A percentile compares a stretch with the other conserved stretches of the same genome.
These are phyloP conservation scores for Volucella bombylans DNA, from an alignment of 2,888 invertebrate genomes.

Conservation along the genomic window DNA sequence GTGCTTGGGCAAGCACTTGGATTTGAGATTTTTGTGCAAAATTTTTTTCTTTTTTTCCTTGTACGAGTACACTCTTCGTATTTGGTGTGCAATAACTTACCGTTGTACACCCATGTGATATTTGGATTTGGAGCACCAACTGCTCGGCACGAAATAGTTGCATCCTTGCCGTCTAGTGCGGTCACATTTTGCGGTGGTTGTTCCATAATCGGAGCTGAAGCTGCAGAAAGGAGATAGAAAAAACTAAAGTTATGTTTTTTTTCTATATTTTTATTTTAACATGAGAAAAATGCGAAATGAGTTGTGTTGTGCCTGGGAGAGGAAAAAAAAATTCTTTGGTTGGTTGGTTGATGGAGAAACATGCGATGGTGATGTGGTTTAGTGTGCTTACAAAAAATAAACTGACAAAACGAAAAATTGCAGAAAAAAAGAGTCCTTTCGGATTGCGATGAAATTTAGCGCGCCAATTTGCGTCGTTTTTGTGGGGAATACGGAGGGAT, in stretches of 20 bases:
- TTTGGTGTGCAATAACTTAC: conserved; percentile 84
- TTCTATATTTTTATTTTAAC: too few relatives aligned
- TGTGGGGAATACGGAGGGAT: conserved; percentile 39
- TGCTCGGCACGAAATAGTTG: conserved; percentile 92
- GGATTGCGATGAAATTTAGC: conserved; percentile 61
- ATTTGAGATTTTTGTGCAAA: conserved; percentile 27
- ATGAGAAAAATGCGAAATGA: conserved; percentile 41
- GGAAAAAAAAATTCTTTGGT: conserved; percentile 32
- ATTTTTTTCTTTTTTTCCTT: conserved; percentile 16
- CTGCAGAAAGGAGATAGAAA: conserved; percentile 84
- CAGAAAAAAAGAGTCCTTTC: background rate
- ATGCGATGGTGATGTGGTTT: conserved; percentile 66
- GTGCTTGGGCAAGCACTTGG: conserved; percentile 56
- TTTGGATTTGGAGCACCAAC: conserved; percentile 95
- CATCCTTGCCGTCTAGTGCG: conserved; percentile 96
- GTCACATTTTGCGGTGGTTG: conserved; percentile 92
- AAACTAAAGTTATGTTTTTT: conserved; percentile 34
- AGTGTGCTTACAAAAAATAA: conserved; percentile 45
- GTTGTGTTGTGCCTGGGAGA: conserved; percentile 40
- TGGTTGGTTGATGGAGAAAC: conserved; percentile 31
- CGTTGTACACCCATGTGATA: conserved; percentile 95
- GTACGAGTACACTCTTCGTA: background rate
- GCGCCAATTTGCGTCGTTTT: conserved; percentile 56
- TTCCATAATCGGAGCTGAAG: conserved; percentile 94
- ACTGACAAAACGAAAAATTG: conserved; percentile 1